These are phyloP conservation scores for Trogon surrucura DNA, from an alignment of 2,113 vertebrate species.

Conservation along the genomic window DNA sequence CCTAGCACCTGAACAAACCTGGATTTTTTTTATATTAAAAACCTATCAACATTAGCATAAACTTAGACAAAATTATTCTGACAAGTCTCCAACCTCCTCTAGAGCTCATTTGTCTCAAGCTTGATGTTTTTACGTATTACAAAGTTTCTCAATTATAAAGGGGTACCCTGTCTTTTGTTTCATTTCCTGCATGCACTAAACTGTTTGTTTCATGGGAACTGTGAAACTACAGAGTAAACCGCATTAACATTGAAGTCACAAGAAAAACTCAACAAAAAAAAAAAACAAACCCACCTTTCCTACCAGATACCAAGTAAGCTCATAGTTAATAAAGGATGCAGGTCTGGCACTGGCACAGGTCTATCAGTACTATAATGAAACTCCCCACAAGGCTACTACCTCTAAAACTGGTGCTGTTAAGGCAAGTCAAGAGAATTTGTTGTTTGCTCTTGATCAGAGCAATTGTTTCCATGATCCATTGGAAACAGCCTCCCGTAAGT, in stretches of 20 bases:
- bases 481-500: background rate
- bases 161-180: background rate
- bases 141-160: background rate
- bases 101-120: background rate
- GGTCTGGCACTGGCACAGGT: background rate
- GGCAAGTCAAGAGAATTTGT: background rate
- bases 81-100: background rate
- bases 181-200: background rate
- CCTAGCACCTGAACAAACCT: background rate
- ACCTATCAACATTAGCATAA: background rate
- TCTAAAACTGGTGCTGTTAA: background rate
- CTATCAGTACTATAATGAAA: background rate
- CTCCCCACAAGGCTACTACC: background rate
- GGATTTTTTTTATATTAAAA: background rate
- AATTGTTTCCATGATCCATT: background rate
- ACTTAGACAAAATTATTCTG: background rate
- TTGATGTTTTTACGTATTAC: background rate
- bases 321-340: background rate
- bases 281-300: background rate
- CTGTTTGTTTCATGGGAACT: background rate
- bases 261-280: background rate
- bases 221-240: background rate
- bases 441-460: background rate
- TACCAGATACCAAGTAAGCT: background rate
- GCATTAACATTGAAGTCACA: background rate